These are phyloP conservation scores for Planiliza haematocheilus DNA, from an alignment of 2,113 vertebrate genomes.

Conservation along the genomic window DNA sequence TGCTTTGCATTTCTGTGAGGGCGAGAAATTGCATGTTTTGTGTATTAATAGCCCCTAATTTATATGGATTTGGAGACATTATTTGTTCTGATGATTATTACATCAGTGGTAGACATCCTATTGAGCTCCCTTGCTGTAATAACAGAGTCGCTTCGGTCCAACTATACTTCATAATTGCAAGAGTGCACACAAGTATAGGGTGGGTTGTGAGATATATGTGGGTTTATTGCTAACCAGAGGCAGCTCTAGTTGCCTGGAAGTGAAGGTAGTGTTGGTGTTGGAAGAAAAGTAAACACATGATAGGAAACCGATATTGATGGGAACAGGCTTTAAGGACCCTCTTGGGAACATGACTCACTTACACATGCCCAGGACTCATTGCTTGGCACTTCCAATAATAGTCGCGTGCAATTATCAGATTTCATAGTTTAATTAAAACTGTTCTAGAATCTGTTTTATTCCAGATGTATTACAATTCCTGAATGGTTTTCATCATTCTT, in stretches of 20 bases:
- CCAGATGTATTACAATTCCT: slow-evolving; percentile 9
- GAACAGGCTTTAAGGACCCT: background rate
- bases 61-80: background rate
- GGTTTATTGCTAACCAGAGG: background rate
- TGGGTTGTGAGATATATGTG: background rate
- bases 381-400: background rate
- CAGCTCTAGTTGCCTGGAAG: background rate
- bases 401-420: background rate
- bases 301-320: background rate
- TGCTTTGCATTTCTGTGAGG: too few relatives aligned
- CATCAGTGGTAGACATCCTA: background rate
- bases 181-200: background rate
- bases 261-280: background rate
- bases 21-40: background rate
- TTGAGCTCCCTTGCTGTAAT: background rate
- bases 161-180: background rate
- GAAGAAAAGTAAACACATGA: slow-evolving; percentile 5
- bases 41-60: background rate
- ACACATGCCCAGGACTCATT: background rate
- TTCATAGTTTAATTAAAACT: background rate
- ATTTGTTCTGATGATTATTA: background rate
- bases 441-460: slow-evolving; percentile 5
- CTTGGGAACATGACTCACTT: background rate
- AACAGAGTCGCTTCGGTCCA: background rate
- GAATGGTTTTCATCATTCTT: background rate